phyloP scores from a whole-genome alignment of 53 echinoderm and acorn worm genomes.

The Luidia sarsii region DNA sequence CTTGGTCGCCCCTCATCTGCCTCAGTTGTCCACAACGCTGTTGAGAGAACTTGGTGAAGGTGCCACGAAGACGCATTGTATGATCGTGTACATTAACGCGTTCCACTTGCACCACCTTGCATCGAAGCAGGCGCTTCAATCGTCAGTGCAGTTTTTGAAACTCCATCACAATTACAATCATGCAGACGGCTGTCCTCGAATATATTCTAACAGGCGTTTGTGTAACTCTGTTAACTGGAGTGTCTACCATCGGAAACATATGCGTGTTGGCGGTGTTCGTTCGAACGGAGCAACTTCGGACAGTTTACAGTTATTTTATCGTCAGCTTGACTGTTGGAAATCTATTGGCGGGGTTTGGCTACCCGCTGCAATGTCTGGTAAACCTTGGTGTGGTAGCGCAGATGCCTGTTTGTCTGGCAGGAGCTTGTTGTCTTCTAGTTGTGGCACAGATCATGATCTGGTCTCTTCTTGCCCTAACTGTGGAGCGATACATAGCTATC shows the following conservation, averaged over 20 bases:
- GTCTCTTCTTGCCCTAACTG: conserved; percentile 27
- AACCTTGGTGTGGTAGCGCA: conserved; percentile 3
- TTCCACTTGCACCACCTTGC: too few relatives aligned
- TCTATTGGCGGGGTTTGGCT: conserved; percentile 20
- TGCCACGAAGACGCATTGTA: too few relatives aligned
- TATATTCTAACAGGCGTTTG: too few relatives aligned
- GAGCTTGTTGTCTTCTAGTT: conserved; percentile 25
- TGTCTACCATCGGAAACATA: background rate
- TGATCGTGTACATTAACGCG: too few relatives aligned
- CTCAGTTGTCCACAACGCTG: too few relatives aligned
- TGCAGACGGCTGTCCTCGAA: too few relatives aligned
- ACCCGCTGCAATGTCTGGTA: conserved; percentile 36
- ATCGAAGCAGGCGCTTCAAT: background rate
- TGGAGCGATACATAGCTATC: conserved; percentile 49
- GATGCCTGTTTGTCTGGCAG: background rate
- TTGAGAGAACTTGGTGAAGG: too few relatives aligned
- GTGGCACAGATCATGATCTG: background rate
- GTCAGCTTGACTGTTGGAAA: conserved; percentile 4
- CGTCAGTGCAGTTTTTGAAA: background rate
- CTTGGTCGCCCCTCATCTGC: too few relatives aligned
- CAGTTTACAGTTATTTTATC: conserved; percentile 38
- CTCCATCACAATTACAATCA: too few relatives aligned
- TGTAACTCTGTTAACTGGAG: background rate
- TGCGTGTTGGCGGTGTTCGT: conserved; percentile 3
- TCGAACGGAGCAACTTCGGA: conserved; percentile 15